Evolutionary conservation across 2,888 invertebrate genomes (phyloP), one percentile per base, ranked within the genome.

Genomic region (Acanthopleura granulata): DNA sequence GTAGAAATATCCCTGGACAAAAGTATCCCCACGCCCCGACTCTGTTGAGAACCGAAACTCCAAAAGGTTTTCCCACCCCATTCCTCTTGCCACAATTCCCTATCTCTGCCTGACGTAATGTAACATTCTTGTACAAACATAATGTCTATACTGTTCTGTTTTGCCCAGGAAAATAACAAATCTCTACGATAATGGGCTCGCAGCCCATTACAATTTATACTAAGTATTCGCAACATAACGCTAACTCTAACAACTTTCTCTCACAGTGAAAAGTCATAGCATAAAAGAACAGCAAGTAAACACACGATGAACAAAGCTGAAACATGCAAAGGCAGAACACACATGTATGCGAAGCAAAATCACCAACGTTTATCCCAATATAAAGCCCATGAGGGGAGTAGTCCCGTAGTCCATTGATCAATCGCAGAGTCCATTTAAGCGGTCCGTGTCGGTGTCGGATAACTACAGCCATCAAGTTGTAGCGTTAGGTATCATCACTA

Each of bases 1-100:
- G 16, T 18, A 73, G 61, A 18, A 73, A 73, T 25, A 62, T 62
- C 49, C 14, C 62, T 73, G 62, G 18, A 62, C 15, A 73, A 51
- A 12, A 73, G 27, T 27, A 73, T 61, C 22, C 73, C 73, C 18
- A 73, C 73, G 18, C 73, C 73, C 11, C 62, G n/a, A 40, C 62
- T 57, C 0, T 29, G 12, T n/a, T 30, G n/a, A 22, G 6, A 6
- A 15, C 62, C 73, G 25, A 73, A 62, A 62, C 73, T 73, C 66
- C 49, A 66, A 22, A 73, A n/a, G 14, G 30, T 0, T 71, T 71
- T 71, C 18, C n/a, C n/a, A 29, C n/a, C 71, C 18, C 18, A 71
- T 12, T 30, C 71, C 49, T n/a, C 4, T 14, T 71, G 40, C 71
- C 71, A 71, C n/a, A 16, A n/a, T 49, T 49, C 11, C 18, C 49